These are phyloP conservation scores for Dermatophagoides farinae DNA, from an alignment of 1,140 invertebrate genomes.

Conservation along the genomic window DNA sequence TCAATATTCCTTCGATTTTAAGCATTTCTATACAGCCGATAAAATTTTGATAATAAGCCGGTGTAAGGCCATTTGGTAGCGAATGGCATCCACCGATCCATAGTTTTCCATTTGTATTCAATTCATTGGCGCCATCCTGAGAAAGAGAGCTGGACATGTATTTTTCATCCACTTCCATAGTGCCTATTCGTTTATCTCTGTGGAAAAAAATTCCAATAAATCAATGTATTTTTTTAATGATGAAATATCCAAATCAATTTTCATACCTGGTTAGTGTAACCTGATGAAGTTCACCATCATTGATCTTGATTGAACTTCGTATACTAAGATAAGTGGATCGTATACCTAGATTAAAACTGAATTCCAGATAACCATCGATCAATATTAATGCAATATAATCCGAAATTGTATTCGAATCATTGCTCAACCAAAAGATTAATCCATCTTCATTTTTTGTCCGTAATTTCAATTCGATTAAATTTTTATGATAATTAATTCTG, in stretches of 20 bases:
- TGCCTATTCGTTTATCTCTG: slow-evolving; percentile 41
- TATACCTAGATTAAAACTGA: slow-evolving; percentile 41
- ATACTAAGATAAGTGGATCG: slow-evolving; percentile 33
- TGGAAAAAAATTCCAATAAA: slow-evolving; percentile 20
- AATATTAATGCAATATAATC: slow-evolving; percentile 41
- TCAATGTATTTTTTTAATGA: slow-evolving; percentile 10
- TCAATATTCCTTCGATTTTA: slow-evolving; percentile 28
- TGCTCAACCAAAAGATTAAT: slow-evolving; percentile 43
- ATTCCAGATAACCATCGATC: slow-evolving; percentile 36
- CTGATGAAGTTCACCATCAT: slow-evolving; percentile 52
- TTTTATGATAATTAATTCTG: slow-evolving; percentile 34
- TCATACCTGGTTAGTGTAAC: slow-evolving; percentile 31
- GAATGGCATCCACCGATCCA: slow-evolving; percentile 46
- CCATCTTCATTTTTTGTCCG: slow-evolving; percentile 41
- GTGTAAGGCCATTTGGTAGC: slow-evolving; percentile 36
- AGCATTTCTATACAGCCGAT: slow-evolving; percentile 40
- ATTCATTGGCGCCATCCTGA: slow-evolving; percentile 38
- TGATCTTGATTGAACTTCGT: slow-evolving; percentile 31
- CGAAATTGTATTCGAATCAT: slow-evolving; percentile 29
- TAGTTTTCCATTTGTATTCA: slow-evolving; percentile 48
- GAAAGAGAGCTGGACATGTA: slow-evolving; percentile 38
- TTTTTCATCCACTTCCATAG: slow-evolving; percentile 43
- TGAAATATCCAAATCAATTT: slow-evolving; percentile 8
- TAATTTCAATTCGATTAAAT: slow-evolving; percentile 47
- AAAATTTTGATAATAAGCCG: slow-evolving; percentile 36